Evolutionary conservation across 2,888 invertebrate species (phyloP).

Genomic region (Fissipunctia ypsillon): DNA sequence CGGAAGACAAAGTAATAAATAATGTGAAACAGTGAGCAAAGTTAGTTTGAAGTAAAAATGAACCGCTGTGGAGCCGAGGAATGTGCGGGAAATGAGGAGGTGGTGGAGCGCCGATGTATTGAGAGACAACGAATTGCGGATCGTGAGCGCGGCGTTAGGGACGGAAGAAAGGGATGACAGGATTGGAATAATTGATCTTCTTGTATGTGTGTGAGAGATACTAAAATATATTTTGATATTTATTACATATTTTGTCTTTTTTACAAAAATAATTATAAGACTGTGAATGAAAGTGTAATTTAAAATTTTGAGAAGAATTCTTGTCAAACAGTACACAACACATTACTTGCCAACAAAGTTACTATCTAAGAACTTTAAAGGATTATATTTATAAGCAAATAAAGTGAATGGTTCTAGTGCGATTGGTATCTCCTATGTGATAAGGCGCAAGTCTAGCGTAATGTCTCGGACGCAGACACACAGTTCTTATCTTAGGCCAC

Average conservation of each 20-base stretch:
- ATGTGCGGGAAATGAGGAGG: constrained; percentile 40
- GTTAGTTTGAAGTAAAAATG: constrained; percentile 47
- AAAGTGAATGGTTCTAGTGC: neutral
- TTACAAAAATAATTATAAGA: neutral
- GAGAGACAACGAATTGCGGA: constrained; percentile 20
- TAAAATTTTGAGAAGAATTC: neutral
- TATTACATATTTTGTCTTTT: neutral
- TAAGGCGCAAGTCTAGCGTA: constrained; percentile 12
- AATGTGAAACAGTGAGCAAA: constrained; percentile 46
- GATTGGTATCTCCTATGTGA: neutral
- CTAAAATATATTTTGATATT: neutral
- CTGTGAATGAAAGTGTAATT: neutral
- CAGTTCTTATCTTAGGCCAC: constrained; percentile 1
- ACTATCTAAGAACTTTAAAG: neutral
- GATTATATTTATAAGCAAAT: constrained; percentile 23
- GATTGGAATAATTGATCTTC: constrained; percentile 4
- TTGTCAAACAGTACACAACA: neutral
- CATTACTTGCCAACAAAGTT: neutral
- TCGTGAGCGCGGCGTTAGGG: constrained; percentile 8
- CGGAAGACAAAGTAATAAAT: constrained; percentile 43
- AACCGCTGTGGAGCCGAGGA: constrained; percentile 34
- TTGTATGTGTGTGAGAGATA: neutral
- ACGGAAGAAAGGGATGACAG: neutral
- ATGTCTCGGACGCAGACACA: constrained; percentile 4
- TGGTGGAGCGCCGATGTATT: constrained; percentile 34